Evolutionary conservation across 2,113 vertebrate species (phyloP).

Genomic region (Ceratotherium simum): DNA sequence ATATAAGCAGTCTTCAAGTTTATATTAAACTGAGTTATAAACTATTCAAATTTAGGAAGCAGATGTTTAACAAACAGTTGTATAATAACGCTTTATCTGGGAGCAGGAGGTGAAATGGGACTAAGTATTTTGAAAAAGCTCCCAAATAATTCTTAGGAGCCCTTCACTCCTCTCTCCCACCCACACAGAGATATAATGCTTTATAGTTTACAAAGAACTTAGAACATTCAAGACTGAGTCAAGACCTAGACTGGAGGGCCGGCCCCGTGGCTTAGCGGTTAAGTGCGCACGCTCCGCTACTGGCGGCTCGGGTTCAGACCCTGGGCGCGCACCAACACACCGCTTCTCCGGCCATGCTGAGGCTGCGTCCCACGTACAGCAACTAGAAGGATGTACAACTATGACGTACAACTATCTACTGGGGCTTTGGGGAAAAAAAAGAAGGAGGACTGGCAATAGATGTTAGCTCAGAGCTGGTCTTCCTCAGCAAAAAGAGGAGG

Average conservation of each 20-base stretch:
- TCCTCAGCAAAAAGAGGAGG: too few species aligned
- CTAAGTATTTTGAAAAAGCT: conserved; percentile 33
- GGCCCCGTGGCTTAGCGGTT: too few species aligned
- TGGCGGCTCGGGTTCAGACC: too few species aligned
- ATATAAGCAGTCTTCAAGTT: not conserved
- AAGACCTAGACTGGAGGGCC: not conserved
- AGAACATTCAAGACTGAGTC: not conserved
- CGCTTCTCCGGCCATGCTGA: too few species aligned
- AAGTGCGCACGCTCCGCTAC: too few species aligned
- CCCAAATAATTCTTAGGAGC: not conserved
- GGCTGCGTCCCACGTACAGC: too few species aligned
- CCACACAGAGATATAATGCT: not conserved
- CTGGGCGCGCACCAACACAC: too few species aligned
- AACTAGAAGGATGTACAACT: too few species aligned
- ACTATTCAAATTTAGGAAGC: conserved; percentile 39
- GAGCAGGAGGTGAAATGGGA: not conserved
- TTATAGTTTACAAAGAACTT: conserved; percentile 56
- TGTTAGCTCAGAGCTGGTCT: too few species aligned
- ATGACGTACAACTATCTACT: too few species aligned
- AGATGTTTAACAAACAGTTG: conserved; percentile 10
- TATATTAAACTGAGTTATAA: conserved; percentile 32
- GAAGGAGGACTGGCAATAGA: too few species aligned
- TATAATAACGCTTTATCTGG: conserved; percentile 36
- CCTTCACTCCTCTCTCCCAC: not conserved
- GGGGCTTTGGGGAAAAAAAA: too few species aligned